Evolutionary conservation across 2,113 vertebrate species (phyloP), one percentile per base, ranked within the genome.

Genomic region (Pheucticus melanocephalus): DNA sequence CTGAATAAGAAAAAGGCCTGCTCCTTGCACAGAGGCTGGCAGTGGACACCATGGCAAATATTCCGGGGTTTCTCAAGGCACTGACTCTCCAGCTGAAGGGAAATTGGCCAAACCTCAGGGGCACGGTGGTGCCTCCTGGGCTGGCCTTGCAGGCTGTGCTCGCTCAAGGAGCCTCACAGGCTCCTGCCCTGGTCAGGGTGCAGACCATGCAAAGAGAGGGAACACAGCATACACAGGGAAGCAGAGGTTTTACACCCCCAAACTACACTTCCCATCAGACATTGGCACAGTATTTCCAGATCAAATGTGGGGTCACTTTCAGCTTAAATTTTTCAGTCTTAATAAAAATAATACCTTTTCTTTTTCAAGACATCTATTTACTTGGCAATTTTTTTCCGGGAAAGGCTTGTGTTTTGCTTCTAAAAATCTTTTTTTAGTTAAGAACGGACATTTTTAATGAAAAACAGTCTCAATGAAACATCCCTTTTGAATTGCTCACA

Each of bases 201-300:
- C n/a, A 76, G 39, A n/a, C 37, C 25, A 18, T 3, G 3, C 13
- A 78, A 39, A 75, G 31, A 15, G 17, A 22, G 30, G 16, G 12
- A 68, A 77, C 37, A 6, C 0, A 4, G 11, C 0, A 0, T 5
- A 16, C 4, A 80, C 15, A 24, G 51, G 4, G 21, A 40, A 72
- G 24, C 0, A 39, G 18, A 82, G 10, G 35, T 9, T 92, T 76
- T 61, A 12, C 13, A 20, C 14, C 35, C 47, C 27, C 30, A 75
- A 63, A 76, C 57, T 71, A 23, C 16, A 12, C 6, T 63, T 90
- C 42, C 60, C 76, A 40, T n/a, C n/a, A 75, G 19, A 22, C 28
- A 64, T 4, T 37, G 7, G 10, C 18, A 44, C 14, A 76, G 22
- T 30, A 65, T 69, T 85, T 91, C n/a, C 31, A 83, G 12, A 63